Evolutionary conservation across 2,797 vertebrate species (phyloP).

Genomic region (Tadarida brasiliensis): DNA sequence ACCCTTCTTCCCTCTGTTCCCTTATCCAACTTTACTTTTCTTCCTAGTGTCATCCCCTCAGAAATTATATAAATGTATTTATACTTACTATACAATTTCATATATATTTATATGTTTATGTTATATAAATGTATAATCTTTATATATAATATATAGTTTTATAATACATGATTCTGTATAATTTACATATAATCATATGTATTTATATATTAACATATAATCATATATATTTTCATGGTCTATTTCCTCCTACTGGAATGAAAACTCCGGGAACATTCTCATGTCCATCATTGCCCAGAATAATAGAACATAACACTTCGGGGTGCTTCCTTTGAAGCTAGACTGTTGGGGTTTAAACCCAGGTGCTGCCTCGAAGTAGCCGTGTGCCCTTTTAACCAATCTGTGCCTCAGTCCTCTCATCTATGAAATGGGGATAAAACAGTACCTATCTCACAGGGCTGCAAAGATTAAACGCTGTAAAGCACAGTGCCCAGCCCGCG

Average conservation of each 20-base stretch:
- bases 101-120: not conserved
- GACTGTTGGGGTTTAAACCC: not conserved
- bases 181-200: not conserved
- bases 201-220: no score
- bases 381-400: not conserved
- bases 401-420: conserved; percentile 25
- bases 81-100: not conserved
- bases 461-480: not conserved
- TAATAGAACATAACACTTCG: not conserved
- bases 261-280: not conserved
- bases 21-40: conserved; percentile 4
- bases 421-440: not conserved
- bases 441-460: not conserved
- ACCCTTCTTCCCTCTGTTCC: not conserved
- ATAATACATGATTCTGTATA: not conserved
- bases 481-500: not conserved
- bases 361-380: not conserved
- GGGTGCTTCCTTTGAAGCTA: not conserved
- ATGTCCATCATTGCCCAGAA: not conserved
- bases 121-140: not conserved
- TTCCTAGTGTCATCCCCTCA: not conserved
- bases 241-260: not conserved
- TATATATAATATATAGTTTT: not conserved
- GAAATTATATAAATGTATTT: not conserved
- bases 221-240: not conserved